Evolutionary conservation across 2,888 invertebrate species (phyloP), one percentile per base, ranked within the genome.

Genomic region (Epirrhoe tristata): DNA sequence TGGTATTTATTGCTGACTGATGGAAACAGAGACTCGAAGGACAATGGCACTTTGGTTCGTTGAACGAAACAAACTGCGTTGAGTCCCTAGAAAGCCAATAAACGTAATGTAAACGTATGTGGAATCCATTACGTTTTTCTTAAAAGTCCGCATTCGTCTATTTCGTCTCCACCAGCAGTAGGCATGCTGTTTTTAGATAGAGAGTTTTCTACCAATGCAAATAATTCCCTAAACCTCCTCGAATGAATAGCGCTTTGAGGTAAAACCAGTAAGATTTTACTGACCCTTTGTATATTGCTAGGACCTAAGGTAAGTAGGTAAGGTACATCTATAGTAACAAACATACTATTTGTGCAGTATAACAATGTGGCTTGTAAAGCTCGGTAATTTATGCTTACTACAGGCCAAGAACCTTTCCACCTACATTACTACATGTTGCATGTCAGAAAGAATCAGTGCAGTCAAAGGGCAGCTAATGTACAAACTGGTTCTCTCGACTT

Each of bases 381-480:
- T 14, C 46, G 5, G 36, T 39, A 39, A 32, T 46, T 34, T 17
- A 55, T 17, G 52, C 32, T 31, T 32, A 54, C 14, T 32, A 46
- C 36, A 7, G 24, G 17, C 32, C 46, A 62, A 62, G 51, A 17
- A 55, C 55, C 61, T 55, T 46, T 34, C 17, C 46, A 59, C 52
- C 31, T 43, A 53, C 58, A 55, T 54, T 58, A 46, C 58, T 80
- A 78, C 78, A 78, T 77, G 81, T 79, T 78, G 71, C 77, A 77
- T 79, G 83, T 83, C 85, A 80, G 73, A 78, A 76, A 76, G 80
- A 83, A 87, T 86, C 86, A 85, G 83, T 82, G 81, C 83, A 87
- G 86, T 83, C 84, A 83, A 84, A 85, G 86, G 84, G 85, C 85
- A 81, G 76, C 76, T 78, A 80, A 80, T 79, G 79, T 76, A 79